Conservation (phyloP, 1,140 invertebrate genomes). For the Anoplolepis gracilipes region DNA sequence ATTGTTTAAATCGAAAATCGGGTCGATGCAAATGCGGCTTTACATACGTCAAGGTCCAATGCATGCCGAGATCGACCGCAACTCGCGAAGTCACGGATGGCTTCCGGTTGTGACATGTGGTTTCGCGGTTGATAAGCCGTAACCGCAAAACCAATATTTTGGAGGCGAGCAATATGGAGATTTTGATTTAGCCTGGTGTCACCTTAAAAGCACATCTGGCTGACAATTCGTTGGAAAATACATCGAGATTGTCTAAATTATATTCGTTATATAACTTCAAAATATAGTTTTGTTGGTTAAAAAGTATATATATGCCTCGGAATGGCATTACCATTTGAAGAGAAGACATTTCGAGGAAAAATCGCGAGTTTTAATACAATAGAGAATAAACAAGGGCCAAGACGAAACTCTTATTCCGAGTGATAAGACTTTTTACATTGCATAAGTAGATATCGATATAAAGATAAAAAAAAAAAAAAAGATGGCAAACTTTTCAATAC, state of each 20-base stretch:
- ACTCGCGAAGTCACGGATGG: conserved; percentile 55
- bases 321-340: background rate
- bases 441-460: conserved; percentile 5
- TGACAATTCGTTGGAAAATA: conserved; percentile 14
- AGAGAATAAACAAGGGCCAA: too few species aligned
- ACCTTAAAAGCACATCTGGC: conserved; percentile 54
- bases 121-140: conserved; percentile 53
- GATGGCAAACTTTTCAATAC: conserved; percentile 36
- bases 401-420: conserved; percentile 3
- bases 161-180: conserved; percentile 34
- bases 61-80: conserved; percentile 49
- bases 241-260: background rate
- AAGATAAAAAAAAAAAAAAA: background rate
- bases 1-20: conserved; percentile 48
- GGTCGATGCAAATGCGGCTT: conserved; percentile 55
- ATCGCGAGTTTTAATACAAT: background rate
- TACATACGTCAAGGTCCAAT: conserved; percentile 57
- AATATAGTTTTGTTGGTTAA: background rate
- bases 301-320: too few species aligned
- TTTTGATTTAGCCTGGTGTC: conserved; percentile 64
- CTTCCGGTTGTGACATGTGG: conserved; percentile 62
- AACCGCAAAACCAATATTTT: conserved; percentile 41
- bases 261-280: background rate
- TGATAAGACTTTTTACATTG: conserved; percentile 6
- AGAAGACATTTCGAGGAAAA: background rate